Evolutionary conservation across 1,140 invertebrate species (phyloP), one percentile per base, ranked within the genome.

Genomic region (Ridgeia piscesae): DNA sequence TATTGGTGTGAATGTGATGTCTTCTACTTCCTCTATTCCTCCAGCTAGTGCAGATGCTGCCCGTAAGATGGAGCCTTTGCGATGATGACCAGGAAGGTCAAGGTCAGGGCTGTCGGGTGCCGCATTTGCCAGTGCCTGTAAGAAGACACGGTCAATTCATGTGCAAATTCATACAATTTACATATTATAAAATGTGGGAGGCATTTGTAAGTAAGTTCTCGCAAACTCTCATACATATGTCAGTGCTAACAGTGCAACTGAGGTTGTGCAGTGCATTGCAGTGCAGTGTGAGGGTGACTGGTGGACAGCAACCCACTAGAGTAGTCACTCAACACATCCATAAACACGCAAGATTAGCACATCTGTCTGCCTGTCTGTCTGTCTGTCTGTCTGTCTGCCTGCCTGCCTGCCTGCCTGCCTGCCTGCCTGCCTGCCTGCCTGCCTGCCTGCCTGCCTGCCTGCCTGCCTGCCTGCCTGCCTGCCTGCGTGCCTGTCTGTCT

Each of bases 21-120:
- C 94, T 93, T 96, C 95, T 50, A 94, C 93, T 91, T 95, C 95
- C 90, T 95, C 94, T 34, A 95, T 92, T 27, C 95, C 95, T 31
- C 95, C 94, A 14, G 95, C 95, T 88, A 96, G 91, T 21, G 95
- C 95, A 6, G 95, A 95, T 31, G 95, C 95, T 58, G 95, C 95
- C 21, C 95, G 93, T 77, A 96, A 92, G 91, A 96, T 95, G 2
- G 95, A 95, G 14, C 94, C 94, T 93, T 95, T 95, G 48, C 95
- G 93, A 88, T 94, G 95, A 58, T 93, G 92, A 14, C 92, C 77
- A 34, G 88, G 89, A 89, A 48, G 89, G 89, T 34, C 33, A 90
- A 77, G 58, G 58, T 90, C 89, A 90, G 89, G 89, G 11, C 35
- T 42, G 31, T 90, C 35, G 31, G 89, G 34, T 90, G 89, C 35